Conservation (phyloP, 2,888 invertebrate species). For the Leptopilina syphax region DNA sequence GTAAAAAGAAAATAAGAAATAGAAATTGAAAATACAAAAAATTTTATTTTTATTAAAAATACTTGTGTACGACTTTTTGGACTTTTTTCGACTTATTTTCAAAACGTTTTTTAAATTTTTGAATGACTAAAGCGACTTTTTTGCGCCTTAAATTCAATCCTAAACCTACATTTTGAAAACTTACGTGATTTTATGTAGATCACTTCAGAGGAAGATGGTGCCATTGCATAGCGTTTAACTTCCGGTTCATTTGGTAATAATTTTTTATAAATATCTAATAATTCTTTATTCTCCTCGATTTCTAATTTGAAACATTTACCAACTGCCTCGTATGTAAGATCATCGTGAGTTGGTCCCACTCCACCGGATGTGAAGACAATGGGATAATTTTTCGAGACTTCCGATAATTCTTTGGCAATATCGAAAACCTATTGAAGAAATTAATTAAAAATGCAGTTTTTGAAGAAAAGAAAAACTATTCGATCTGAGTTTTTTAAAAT, state of each 20-base stretch:
- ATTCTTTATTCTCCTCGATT: constrained; percentile 64
- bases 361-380: constrained; percentile 82
- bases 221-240: constrained; percentile 62
- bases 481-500: background rate
- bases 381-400: constrained; percentile 76
- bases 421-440: constrained; percentile 72
- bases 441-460: constrained; percentile 17
- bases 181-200: constrained; percentile 59
- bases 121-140: too few relatives aligned
- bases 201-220: constrained; percentile 66
- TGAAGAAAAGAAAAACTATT: background rate
- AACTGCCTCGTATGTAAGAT: constrained; percentile 82
- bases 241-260: constrained; percentile 59
- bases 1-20: constrained; percentile 29
- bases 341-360: constrained; percentile 85
- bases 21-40: background rate
- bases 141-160: too few relatives aligned
- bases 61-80: too few relatives aligned
- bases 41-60: too few relatives aligned
- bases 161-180: background rate
- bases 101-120: too few relatives aligned
- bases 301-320: constrained; percentile 74
- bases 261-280: constrained; percentile 65
- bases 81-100: too few relatives aligned
- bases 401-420: constrained; percentile 79